phyloP scores from a whole-genome alignment of 2,888 invertebrate genomes.

The Metalampra italica region DNA sequence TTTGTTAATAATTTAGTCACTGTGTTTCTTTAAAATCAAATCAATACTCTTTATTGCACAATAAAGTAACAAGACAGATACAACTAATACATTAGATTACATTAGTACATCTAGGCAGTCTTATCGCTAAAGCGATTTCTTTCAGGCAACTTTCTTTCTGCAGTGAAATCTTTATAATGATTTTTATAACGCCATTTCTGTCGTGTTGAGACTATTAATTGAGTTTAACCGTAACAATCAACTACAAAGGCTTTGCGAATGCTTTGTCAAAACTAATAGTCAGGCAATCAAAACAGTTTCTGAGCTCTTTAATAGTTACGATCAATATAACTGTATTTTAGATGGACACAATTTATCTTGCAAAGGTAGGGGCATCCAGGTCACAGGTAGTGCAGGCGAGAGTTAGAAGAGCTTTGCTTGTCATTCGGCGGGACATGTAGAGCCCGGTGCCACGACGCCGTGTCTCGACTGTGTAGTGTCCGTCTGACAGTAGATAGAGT shows the following conservation, averaged over 20 bases:
- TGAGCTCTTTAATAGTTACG: background rate
- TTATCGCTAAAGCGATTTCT: too few species aligned
- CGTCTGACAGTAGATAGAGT: conserved; percentile 23
- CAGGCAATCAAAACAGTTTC: background rate
- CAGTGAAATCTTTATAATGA: too few species aligned
- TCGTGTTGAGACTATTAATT: too few species aligned
- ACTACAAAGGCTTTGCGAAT: background rate
- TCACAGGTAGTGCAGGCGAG: conserved; percentile 17
- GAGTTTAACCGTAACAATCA: too few species aligned
- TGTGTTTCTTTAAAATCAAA: too few species aligned
- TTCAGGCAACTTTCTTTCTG: too few species aligned
- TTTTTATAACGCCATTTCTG: too few species aligned
- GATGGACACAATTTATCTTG: background rate
- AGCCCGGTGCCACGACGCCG: conserved; percentile 30
- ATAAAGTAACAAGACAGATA: too few species aligned
- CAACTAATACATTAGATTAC: too few species aligned
- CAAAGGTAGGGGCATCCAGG: conserved; percentile 2
- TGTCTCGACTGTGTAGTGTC: conserved; percentile 21
- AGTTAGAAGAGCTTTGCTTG: conserved; percentile 29
- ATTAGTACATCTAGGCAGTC: too few species aligned
- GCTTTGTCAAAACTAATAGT: background rate
- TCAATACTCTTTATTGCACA: too few species aligned
- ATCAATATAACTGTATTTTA: background rate
- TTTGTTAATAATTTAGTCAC: too few species aligned
- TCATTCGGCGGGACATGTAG: conserved; percentile 32